Evolutionary conservation across 1,140 invertebrate species (phyloP).

Genomic region (Sitodiplosis mosellana): DNA sequence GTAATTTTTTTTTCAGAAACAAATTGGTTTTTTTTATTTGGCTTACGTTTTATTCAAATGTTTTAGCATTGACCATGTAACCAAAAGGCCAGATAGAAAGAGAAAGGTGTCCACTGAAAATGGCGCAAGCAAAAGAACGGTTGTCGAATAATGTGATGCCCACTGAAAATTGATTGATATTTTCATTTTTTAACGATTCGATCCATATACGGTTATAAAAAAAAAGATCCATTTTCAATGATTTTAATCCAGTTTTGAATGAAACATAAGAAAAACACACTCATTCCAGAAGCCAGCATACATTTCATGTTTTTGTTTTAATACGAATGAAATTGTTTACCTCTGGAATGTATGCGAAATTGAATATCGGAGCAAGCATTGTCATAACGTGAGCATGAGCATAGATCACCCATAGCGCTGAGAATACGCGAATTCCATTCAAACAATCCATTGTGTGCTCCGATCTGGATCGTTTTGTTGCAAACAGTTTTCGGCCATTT

Average conservation of each 20-base stretch:
- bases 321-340: neutral
- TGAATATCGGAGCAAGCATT: neutral
- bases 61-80: neutral
- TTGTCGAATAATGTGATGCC: too few species aligned
- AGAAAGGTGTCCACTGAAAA: neutral
- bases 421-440: constrained; percentile 1
- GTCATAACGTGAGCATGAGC: neutral
- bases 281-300: neutral
- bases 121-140: neutral
- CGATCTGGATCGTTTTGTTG: neutral
- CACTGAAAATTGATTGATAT: neutral
- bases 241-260: neutral
- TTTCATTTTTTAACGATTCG: too few species aligned
- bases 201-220: neutral
- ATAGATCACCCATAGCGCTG: constrained; percentile 3
- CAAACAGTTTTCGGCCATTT: neutral
- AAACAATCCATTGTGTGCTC: neutral
- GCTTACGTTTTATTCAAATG: neutral
- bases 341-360: neutral
- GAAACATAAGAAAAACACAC: neutral
- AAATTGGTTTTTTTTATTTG: too few species aligned
- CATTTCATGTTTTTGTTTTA: neutral
- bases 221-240: neutral
- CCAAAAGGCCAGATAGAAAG: neutral
- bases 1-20: neutral